Base-by-base conservation (phyloP, 2,888 invertebrate genomes). In the Acronicta leporina region DNA sequence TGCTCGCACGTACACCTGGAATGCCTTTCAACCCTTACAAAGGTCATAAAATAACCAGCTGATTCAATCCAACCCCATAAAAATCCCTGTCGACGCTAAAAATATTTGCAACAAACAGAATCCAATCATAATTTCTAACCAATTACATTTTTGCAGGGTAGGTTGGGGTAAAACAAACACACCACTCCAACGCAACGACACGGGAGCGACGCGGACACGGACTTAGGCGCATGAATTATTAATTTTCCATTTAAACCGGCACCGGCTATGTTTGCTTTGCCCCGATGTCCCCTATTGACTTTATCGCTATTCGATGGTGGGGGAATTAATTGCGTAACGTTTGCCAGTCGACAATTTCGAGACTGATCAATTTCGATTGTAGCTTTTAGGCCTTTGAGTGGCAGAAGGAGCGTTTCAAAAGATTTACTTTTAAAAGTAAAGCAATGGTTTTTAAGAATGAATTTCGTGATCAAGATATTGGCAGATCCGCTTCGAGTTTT, bases 211-310 rank as follows among this genome's bases (percentile, higher is more conserved):
- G 65, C 70, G 77, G 68, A 54, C 59, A 50, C 68, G 64, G 73
- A 64, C 75, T 74, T 75, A 75, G 75, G 68, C 63, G 65, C 79
- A 85, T 85, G 85, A 84, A 85, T 85, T 85, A 85, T 85, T 84
- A 85, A 85, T 84, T 82, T 79, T 68, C 81, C 81, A 85, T 84
- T 84, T 84, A 80, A 78, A 78, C 77, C 68, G 72, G 72, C 65
- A 68, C 73, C 58, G 77, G 74, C 78, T 67, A 67, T 84, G 82
- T 85, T 83, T 81, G 80, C 81, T 75, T 69, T 83, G 73, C 69
- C 79, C 72, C 73, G 72, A 73, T 72, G 73, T 78, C 77, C 76
- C 79, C 78, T 84, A 82, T 86, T 86, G 85, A 86, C 86, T 81
- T 80, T 81, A 83, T 77, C 78, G 77, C 71, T 65, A 72, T 56